Evolutionary conservation across 2,888 invertebrate genomes (phyloP).

Genomic region (Anthoptus insignis): DNA sequence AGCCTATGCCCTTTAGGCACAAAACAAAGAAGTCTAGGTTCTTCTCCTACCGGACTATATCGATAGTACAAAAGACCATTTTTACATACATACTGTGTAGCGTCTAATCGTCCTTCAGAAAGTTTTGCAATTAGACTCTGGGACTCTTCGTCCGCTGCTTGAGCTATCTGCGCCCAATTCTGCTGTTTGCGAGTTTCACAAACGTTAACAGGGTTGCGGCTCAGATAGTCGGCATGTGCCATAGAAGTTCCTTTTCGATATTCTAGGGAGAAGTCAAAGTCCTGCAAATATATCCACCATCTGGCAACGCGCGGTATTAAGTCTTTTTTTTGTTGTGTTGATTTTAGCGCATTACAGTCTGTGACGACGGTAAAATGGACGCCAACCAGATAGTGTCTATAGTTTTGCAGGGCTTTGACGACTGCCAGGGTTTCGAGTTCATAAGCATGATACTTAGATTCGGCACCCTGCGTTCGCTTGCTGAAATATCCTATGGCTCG

Average conservation of each 20-base stretch:
- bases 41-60: neutral
- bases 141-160: neutral
- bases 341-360: slow-evolving; percentile 52
- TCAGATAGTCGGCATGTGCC: slow-evolving; percentile 39
- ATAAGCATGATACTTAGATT: slow-evolving; percentile 7
- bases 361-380: slow-evolving; percentile 41
- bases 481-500: slow-evolving; percentile 39
- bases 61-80: neutral
- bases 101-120: neutral
- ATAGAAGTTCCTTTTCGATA: slow-evolving; percentile 38
- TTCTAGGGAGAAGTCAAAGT: slow-evolving; percentile 44
- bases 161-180: neutral
- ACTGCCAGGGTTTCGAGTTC: slow-evolving; percentile 45
- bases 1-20: neutral
- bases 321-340: slow-evolving; percentile 52
- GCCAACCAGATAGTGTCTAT: slow-evolving; percentile 49
- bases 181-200: too few relatives aligned
- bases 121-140: neutral
- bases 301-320: slow-evolving; percentile 50
- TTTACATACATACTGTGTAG: neutral
- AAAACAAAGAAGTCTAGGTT: neutral
- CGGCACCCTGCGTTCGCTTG: slow-evolving; percentile 33
- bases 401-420: slow-evolving; percentile 49
- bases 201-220: slow-evolving; percentile 2
- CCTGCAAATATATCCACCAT: slow-evolving; percentile 54